Conservation (phyloP, 2,888 invertebrate genomes). For the Yponomeuta sedellus region DNA sequence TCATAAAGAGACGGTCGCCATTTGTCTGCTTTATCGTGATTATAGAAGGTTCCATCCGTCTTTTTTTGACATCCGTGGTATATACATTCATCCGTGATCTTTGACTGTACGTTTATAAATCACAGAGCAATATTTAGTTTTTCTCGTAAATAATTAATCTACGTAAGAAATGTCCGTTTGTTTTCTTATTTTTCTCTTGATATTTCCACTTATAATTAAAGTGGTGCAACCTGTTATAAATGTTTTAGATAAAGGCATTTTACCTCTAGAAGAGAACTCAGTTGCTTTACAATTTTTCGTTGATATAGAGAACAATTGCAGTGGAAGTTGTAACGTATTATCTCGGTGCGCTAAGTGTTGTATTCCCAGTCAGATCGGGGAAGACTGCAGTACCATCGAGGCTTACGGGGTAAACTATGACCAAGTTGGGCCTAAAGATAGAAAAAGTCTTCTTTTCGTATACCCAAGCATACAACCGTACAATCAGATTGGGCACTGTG, state of each 20-base stretch:
- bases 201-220: background rate
- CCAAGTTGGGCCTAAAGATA: conserved; percentile 36
- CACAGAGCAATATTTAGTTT: background rate
- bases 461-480: conserved; percentile 45
- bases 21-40: too few relatives aligned
- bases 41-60: too few relatives aligned
- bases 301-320: conserved; percentile 45
- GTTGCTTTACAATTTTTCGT: conserved; percentile 52
- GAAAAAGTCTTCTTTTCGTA: conserved; percentile 39
- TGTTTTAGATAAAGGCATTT: conserved; percentile 49
- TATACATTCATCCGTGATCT: too few relatives aligned
- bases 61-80: too few relatives aligned
- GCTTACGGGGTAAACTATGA: conserved; percentile 16
- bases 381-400: background rate
- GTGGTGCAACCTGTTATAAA: conserved; percentile 27
- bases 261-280: conserved; percentile 42
- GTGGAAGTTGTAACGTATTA: conserved; percentile 32
- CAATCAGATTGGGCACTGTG: conserved; percentile 48
- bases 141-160: background rate
- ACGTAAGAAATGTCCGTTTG: conserved; percentile 2
- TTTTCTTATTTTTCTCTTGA: background rate
- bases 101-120: too few relatives aligned
- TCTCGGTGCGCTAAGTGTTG: conserved; percentile 38
- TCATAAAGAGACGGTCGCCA: too few relatives aligned
- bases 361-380: conserved; percentile 34